Conservation (phyloP, 2,113 vertebrate genomes). For the Neotragus moschatus region DNA sequence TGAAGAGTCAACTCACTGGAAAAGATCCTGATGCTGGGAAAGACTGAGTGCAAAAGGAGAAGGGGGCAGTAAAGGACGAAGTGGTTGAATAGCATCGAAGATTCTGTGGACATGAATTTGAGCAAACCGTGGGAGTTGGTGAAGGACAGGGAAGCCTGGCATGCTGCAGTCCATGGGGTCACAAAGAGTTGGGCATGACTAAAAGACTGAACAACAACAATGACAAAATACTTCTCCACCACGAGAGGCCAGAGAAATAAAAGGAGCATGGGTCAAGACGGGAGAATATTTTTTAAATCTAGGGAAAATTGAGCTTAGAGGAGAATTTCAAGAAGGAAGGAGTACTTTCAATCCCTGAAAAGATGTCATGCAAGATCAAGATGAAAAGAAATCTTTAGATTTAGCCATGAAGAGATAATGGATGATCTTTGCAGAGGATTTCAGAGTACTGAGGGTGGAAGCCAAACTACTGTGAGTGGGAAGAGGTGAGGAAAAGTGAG, state of each 20-base stretch:
- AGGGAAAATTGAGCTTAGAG: not conserved
- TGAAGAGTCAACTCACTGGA: not conserved
- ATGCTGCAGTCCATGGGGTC: not conserved
- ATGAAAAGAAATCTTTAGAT: constrained; percentile 26
- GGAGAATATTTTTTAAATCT: not conserved
- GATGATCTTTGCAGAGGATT: constrained; percentile 18
- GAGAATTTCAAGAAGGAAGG: not conserved
- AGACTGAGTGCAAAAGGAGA: not conserved
- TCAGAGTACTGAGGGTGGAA: not conserved
- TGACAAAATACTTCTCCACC: not conserved
- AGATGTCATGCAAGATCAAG: constrained; percentile 22
- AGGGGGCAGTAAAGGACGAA: not conserved
- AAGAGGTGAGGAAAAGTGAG: not conserved
- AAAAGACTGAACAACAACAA: not conserved
- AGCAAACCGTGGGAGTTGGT: not conserved
- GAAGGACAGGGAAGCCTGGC: not conserved
- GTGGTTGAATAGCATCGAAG: not conserved
- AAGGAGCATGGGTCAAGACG: not conserved
- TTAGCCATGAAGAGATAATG: not conserved
- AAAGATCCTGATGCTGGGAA: not conserved
- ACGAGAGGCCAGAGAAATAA: not conserved
- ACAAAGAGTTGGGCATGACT: not conserved
- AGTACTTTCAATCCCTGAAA: not conserved
- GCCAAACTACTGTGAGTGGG: not conserved
- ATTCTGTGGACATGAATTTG: not conserved